Evolutionary conservation across 2,113 vertebrate genomes (phyloP).

Genomic region (Perca fluviatilis): DNA sequence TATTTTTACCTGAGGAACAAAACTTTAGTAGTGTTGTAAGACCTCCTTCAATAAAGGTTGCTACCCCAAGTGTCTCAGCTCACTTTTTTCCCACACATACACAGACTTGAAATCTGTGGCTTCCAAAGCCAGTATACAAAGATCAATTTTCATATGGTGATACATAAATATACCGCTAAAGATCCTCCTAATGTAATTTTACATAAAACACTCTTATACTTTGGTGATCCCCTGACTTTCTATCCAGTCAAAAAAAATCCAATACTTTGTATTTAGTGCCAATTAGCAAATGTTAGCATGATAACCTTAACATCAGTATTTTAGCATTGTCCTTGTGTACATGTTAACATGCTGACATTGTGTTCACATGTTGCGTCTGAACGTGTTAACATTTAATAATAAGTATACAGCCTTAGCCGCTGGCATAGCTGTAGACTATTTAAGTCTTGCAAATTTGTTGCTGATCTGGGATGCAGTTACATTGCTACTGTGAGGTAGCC

Average conservation of each 20-base stretch:
- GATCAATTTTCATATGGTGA: not conserved
- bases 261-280: not conserved
- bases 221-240: not conserved
- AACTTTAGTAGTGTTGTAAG: slow-evolving; percentile 63
- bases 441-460: not conserved
- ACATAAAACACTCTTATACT: not conserved
- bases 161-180: not conserved
- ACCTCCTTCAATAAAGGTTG: slow-evolving; percentile 85
- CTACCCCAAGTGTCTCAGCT: slow-evolving; percentile 68
- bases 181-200: not conserved
- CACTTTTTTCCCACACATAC: slow-evolving; percentile 25
- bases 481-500: not conserved
- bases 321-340: not conserved
- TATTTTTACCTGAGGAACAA: slow-evolving; percentile 57
- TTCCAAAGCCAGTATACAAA: not conserved
- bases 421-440: no score
- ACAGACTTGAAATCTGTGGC: not conserved
- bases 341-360: no score
- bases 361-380: no score
- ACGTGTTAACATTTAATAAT: no score
- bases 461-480: not conserved
- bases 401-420: no score
- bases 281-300: not conserved
- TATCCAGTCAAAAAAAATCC: not conserved
- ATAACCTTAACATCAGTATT: not conserved